These are phyloP conservation scores for Grantiella picta DNA, from an alignment of 2,113 vertebrate species.

Conservation along the genomic window DNA sequence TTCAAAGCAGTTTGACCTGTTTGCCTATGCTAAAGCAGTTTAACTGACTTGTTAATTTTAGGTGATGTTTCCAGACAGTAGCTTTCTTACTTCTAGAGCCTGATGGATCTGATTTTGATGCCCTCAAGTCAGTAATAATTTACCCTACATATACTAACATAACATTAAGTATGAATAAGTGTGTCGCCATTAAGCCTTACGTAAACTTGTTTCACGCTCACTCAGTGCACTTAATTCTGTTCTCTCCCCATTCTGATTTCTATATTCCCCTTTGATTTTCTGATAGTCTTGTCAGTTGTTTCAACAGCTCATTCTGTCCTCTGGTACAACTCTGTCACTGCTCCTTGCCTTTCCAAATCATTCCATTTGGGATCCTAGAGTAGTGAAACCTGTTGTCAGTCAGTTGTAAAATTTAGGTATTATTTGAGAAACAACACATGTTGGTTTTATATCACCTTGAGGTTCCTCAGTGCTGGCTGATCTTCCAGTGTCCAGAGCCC, in stretches of 20 bases:
- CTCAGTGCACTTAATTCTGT: neutral
- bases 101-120: slow-evolving; percentile 33
- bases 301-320: neutral
- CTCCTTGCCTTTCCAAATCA: neutral
- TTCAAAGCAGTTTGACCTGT: slow-evolving; percentile 1
- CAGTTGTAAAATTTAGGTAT: neutral
- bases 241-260: neutral
- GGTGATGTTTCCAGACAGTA: neutral
- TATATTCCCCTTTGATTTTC: neutral
- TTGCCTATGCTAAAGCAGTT: neutral
- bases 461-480: neutral
- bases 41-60: neutral
- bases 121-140: slow-evolving; percentile 35
- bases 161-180: neutral
- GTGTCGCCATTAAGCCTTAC: neutral
- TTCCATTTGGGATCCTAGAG: neutral
- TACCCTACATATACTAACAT: neutral
- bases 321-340: neutral
- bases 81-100: neutral
- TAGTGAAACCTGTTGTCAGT: neutral
- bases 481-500: neutral
- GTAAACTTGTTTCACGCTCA: neutral
- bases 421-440: neutral
- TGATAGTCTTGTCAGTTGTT: neutral
- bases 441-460: neutral